A percentile compares a stretch with the other conserved stretches of the same genome.
phyloP scores from a whole-genome alignment of 2,888 invertebrate species.

The Altica lythri region DNA sequence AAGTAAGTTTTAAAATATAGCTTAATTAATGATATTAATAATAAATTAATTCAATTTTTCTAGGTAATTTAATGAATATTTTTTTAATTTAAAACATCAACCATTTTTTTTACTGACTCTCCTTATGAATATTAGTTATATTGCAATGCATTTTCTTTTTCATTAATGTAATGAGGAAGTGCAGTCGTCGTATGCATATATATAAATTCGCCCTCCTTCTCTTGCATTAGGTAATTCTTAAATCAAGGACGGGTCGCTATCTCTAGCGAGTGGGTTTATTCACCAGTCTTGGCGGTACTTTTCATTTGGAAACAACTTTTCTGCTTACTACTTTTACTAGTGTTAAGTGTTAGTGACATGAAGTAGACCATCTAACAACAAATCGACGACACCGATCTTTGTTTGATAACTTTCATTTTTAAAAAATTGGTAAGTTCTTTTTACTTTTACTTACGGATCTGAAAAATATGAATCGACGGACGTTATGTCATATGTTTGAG shows the following conservation, averaged over 20 bases:
- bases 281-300: slow-evolving; percentile 15
- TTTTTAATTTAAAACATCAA: too few relatives aligned
- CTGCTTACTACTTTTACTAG: neutral
- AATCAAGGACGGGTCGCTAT: slow-evolving; percentile 13
- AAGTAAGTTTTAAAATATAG: too few relatives aligned
- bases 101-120: too few relatives aligned
- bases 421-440: neutral
- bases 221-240: slow-evolving; percentile 18
- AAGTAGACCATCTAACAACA: neutral
- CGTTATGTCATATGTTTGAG: slow-evolving; percentile 18
- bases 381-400: too few relatives aligned
- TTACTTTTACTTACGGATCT: slow-evolving; percentile 2
- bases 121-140: too few relatives aligned
- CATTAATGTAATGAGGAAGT: neutral
- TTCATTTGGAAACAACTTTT: slow-evolving; percentile 4
- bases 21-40: too few relatives aligned
- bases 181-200: neutral
- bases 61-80: too few relatives aligned
- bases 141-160: too few relatives aligned
- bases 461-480: too few relatives aligned
- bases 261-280: slow-evolving; percentile 6
- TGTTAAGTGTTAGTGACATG: neutral
- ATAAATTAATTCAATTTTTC: too few relatives aligned
- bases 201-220: slow-evolving; percentile 13
- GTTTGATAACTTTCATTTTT: neutral